Evolutionary conservation across 2,797 vertebrate genomes (phyloP), one percentile per base, ranked within the genome.

Genomic region (Gymnoscopelus microlampas): DNA sequence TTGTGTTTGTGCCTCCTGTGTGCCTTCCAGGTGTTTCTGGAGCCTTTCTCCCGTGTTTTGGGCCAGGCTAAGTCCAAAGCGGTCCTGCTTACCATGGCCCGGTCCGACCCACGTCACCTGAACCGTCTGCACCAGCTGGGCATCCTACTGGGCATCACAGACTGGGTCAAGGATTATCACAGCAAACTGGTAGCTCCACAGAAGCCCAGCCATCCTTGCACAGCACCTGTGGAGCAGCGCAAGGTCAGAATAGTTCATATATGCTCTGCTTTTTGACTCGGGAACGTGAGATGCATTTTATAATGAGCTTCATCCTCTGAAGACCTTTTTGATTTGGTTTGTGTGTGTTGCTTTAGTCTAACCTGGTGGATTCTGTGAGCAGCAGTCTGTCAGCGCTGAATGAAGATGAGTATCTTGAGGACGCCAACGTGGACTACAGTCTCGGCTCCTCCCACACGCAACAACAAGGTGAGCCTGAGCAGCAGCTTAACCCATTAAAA

Each of bases 81-180:
- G 15, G 77, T 94, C 48, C 91, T 95, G 23, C 85, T 94, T 67
- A 56, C 79, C 0, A 54, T 71, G 5, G 93, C 93, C 47, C 88
- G 80, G 60, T 84, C 86, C 0, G 81, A 93, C 66, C 66, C 65
- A 0, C 90, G 62, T 26, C 79, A 93, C 79, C 70, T 91, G 44
- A 94, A 88, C 88, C 84, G 86, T 53, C 92, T 95, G 68, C 94
- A 95, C 66, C 90, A 83, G 51, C 82, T 95, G 81, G 94, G 94
- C 55, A 84, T 95, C 73, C 79, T 93, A 39, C 78, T 93, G 69
- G 94, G 94, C 2, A 86, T 95, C 73, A 93, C 91, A 3, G 94
- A 95, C 57, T 95, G 94, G 94, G 65, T 85, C 70, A 92, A 78
- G 70, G 92, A 95, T 88, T 95, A 92, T 82, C 87, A 91, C 51